Evolutionary conservation across 2,113 vertebrate genomes (phyloP), one percentile per base, ranked within the genome.

Genomic region (Hippoglossus stenolepis): DNA sequence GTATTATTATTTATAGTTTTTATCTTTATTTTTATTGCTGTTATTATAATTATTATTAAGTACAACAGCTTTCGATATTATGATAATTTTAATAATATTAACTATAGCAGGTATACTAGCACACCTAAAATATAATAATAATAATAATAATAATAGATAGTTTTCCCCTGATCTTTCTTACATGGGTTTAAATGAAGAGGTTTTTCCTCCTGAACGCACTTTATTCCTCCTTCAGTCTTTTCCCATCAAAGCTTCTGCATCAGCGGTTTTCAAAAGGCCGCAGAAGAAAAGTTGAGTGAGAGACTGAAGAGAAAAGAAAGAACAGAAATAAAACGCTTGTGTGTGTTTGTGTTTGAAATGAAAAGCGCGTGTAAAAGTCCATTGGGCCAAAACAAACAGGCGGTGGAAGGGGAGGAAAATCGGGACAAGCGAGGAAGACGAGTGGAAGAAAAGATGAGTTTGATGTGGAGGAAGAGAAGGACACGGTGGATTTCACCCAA

Each of bases 361-460:
- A 96, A 92, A 90, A 95, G 13, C 15, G 47, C 47, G 15, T 51
- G 47, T 18, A 5, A 17, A 18, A 51, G 62, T 89, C 95, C 91
- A 94, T 95, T 94, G 82, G 88, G 87, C 87, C 88, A 94, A 95
- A 97, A 95, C 95, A 96, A 97, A 97, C 91, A 96, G 94, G 83
- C 91, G 87, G 77, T 94, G 94, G 95, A 95, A 69, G 56, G 62
- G 82, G 80, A 77, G 23, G 77, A 85, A 91, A 95, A 90, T 87
- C 79, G 82, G 86, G 86, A 93, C 91, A 94, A 92, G 86, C 78
- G 89, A 88, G 84, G 74, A 87, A 70, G 83, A 81, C 20, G 78
- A 76, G 21, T 76, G 20, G 75, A 74, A 85, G 73, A 93, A 92
- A 92, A 85, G 75, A 73, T 2, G 4, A 64, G 68, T 80, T 65